Conservation (phyloP, 2,888 invertebrate genomes). For the Trissoscelio sp. region DNA sequence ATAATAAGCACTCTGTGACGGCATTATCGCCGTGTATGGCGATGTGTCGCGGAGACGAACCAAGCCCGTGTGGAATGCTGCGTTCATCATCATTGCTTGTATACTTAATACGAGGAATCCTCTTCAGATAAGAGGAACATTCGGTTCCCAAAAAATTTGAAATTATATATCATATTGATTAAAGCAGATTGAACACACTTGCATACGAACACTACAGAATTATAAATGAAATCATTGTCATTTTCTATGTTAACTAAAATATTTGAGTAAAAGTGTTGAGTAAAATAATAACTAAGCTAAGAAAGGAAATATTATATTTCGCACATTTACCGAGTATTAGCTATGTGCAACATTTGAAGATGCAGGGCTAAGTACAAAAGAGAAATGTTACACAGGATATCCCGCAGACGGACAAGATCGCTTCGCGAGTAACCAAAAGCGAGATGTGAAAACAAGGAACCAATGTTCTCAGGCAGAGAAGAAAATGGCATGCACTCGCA, state of each 20-base stretch:
- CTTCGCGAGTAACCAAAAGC: conserved; percentile 48
- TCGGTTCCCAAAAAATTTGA: background rate
- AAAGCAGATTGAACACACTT: no score
- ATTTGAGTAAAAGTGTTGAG: no score
- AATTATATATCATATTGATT: background rate
- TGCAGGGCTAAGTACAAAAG: conserved; percentile 62
- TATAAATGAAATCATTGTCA: background rate
- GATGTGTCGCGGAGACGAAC: conserved; percentile 54
- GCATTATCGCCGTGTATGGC: conserved; percentile 64
- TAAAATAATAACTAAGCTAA: no score
- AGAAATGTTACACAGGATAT: conserved; percentile 81
- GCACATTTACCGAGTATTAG: conserved; percentile 39
- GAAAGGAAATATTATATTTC: conserved; percentile 50
- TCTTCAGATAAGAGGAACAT: background rate
- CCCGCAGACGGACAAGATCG: conserved; percentile 80
- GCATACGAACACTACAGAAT: no score
- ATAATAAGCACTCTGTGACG: conserved; percentile 58
- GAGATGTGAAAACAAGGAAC: background rate
- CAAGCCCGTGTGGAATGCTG: conserved; percentile 42
- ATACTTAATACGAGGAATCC: conserved; percentile 30
- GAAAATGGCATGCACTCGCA: no score
- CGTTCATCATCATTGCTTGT: conserved; percentile 24
- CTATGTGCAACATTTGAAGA: conserved; percentile 61
- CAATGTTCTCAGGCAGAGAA: no score
- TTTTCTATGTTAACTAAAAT: no score